Base-by-base conservation (phyloP, 2,888 invertebrate genomes). In the Hermodice carunculata region DNA sequence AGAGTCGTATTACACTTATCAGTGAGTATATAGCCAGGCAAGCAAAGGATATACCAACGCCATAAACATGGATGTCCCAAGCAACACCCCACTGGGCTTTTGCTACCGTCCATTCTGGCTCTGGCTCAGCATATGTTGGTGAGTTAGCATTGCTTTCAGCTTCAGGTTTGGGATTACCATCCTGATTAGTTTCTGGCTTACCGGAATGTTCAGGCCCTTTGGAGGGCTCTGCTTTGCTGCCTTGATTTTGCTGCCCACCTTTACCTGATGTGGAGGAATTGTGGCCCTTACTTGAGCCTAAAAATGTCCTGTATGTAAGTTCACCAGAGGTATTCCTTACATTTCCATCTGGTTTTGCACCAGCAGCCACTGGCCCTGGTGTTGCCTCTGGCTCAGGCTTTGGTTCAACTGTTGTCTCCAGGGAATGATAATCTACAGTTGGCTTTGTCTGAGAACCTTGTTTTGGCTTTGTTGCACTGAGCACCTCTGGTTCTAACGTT, bases 41-140 rank as follows among this genome's bases (percentile, higher is more conserved):
- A 0, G 93, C 92, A 83, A 95, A 96, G 79, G 94, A 90, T 19
- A 92, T 91, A 0, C 95, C 95, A 0, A 93, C 92, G 43, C 94
- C 87, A 87, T 96, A 96, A 4, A 96, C 92, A 83, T 96, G 96
- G 8, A 95, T 90, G 79, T 95, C 93, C 96, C 95, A 96, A 1
- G 94, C 94, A 72, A 94, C 91, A 0, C 92, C 90, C 79, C 80
- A 83, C 26, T 69, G 54, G 17, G 64, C 42, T 70, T 80, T 80
- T 5, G 83, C 83, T 3, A 66, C 46, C 11, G 68, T 70, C 82
- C 82, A 84, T 26, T 82, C 77, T 11, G 83, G 83, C n/a, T 74
- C 75, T 14, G 83, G 81, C 52, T 82, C 82, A n/a, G 78, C 74
- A 56, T 75, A 74, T 24, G 17, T 22, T 5, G 22, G 19, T 1